Percentiles rank a stretch among this genome's conserved stretches.
phyloP scores from a whole-genome alignment of 1,140 invertebrate genomes.

The Hylyphantes graminicola region DNA sequence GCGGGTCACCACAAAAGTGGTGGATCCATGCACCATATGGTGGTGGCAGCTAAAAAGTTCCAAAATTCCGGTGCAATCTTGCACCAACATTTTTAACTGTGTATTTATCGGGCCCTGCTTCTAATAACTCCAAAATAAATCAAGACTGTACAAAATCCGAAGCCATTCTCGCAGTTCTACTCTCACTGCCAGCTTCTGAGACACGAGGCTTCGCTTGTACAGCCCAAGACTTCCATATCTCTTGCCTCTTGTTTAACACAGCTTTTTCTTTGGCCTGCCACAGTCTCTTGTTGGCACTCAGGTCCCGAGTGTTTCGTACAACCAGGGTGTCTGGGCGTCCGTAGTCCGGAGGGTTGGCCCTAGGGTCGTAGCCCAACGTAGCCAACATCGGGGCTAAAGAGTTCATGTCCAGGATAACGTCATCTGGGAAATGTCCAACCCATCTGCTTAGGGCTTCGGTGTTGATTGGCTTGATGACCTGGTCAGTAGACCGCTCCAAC shows the following conservation, averaged over 20 bases:
- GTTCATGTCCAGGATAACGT: slow-evolving; percentile 90
- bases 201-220: neutral
- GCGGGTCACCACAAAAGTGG: no score
- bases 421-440: slow-evolving; percentile 91
- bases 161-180: no score
- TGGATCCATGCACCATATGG: no score
- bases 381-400: slow-evolving; percentile 92
- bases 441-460: slow-evolving; percentile 95
- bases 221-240: slow-evolving; percentile 33
- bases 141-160: no score
- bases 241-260: slow-evolving; percentile 28
- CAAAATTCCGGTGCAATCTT: no score
- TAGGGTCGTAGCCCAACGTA: slow-evolving; percentile 90
- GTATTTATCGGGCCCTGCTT: no score
- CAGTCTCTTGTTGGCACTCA: slow-evolving; percentile 12
- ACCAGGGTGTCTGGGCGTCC: slow-evolving; percentile 86
- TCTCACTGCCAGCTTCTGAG: no score
- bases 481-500: slow-evolving; percentile 96
- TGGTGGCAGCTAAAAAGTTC: no score
- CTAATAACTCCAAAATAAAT: no score
- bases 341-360: slow-evolving; percentile 92
- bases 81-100: no score
- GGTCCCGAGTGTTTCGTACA: slow-evolving; percentile 78
- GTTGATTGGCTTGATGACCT: slow-evolving; percentile 99
- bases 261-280: slow-evolving; percentile 21